Percentiles rank a stretch among this genome's conserved stretches.
phyloP scores from a whole-genome alignment of 2,888 invertebrate genomes.

The Lasioglossum villosulum region DNA sequence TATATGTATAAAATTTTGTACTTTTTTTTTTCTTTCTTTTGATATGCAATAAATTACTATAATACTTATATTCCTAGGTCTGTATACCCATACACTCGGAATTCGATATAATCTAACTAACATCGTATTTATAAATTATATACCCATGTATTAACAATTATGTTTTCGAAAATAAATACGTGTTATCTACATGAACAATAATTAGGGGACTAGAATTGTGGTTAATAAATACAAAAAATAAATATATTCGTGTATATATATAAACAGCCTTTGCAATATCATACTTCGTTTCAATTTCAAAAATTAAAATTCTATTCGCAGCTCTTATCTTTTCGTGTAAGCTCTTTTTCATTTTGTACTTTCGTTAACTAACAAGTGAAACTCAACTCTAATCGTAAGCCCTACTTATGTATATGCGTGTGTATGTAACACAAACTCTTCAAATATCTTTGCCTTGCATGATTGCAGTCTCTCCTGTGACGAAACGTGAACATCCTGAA shows the following conservation, averaged over 20 bases:
- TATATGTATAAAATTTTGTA: constrained; percentile 14
- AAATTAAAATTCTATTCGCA: background rate
- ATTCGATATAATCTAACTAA: constrained; percentile 4
- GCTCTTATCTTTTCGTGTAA: background rate
- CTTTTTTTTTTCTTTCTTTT: background rate
- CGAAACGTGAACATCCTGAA: constrained; percentile 73
- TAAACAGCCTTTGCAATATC: background rate
- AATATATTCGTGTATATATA: constrained; percentile 25
- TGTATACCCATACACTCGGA: background rate
- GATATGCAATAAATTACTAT: constrained; percentile 16
- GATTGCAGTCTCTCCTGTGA: constrained; percentile 66
- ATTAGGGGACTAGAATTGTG: constrained; percentile 34
- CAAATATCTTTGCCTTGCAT: constrained; percentile 69
- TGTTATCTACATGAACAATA: constrained; percentile 14
- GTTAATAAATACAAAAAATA: constrained; percentile 33
- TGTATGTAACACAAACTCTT: constrained; percentile 52
- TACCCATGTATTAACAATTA: background rate
- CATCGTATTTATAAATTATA: background rate
- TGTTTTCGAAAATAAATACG: constrained; percentile 23
- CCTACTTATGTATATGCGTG: constrained; percentile 9
- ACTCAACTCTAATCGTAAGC: constrained; percentile 18
- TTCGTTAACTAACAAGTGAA: constrained; percentile 26
- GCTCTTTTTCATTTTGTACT: constrained; percentile 21
- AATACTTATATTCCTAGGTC: background rate
- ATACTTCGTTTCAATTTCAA: constrained; percentile 2